Percentiles rank a stretch among this genome's conserved stretches.
Evolutionary conservation across 2,797 vertebrate genomes (phyloP).

Genomic region (Cirrhinus mrigala): DNA sequence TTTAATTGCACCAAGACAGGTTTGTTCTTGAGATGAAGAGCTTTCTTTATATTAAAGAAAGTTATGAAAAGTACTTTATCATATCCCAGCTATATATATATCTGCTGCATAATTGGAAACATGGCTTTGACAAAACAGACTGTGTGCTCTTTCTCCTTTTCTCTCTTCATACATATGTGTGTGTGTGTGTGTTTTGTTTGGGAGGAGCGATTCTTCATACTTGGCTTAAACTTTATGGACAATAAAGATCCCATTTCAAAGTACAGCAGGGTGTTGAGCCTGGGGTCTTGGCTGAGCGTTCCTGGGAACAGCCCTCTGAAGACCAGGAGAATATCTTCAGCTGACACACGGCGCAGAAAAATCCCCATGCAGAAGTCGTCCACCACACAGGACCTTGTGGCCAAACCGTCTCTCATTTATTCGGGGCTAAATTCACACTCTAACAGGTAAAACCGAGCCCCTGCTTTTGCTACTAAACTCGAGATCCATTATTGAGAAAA

Average conservation of each 20-base stretch:
- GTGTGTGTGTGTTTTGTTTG: constrained; percentile 80
- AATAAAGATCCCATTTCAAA: constrained; percentile 90
- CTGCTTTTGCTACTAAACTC: constrained; percentile 1
- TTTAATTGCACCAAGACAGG: constrained; percentile 32
- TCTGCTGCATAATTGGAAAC: constrained; percentile 63
- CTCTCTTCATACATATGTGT: constrained; percentile 62
- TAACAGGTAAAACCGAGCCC: constrained; percentile 17
- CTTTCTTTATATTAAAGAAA: constrained; percentile 59
- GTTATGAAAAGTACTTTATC: constrained; percentile 74
- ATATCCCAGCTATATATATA: constrained; percentile 72
- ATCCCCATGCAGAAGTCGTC: constrained; percentile 9
- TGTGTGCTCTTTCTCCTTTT: constrained; percentile 53
- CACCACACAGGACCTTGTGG: constrained; percentile 14
- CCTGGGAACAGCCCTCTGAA: constrained; percentile 65
- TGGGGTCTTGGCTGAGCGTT: constrained; percentile 82
- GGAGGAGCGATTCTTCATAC: constrained; percentile 84
- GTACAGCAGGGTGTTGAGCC: constrained; percentile 86
- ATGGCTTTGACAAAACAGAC: constrained; percentile 56
- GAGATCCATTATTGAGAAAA: background rate
- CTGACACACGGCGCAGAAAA: constrained; percentile 33
- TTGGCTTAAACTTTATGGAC: constrained; percentile 85
- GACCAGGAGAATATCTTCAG: constrained; percentile 53
- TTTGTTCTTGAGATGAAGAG: constrained; percentile 41
- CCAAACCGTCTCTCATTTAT: constrained; percentile 2
- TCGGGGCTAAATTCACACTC: background rate